Base-by-base conservation (phyloP, 2,797 vertebrate genomes). In the Scarus forsteni region DNA sequence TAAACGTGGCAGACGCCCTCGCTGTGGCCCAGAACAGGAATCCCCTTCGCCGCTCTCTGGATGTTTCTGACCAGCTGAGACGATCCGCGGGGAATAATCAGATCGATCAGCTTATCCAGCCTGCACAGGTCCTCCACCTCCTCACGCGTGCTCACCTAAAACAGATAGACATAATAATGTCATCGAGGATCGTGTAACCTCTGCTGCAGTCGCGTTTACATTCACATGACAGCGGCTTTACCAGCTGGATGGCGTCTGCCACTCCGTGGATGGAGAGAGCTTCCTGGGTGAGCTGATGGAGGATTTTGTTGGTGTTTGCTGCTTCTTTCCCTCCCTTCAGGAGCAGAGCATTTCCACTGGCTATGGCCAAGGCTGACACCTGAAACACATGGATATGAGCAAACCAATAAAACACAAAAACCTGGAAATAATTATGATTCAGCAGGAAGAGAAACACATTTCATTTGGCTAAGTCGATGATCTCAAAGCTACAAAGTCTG, bases 1-100 rank as follows among this genome's bases (percentile, higher is more conserved):
- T 97, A 99, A 61, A 99, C 94, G 1, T 99, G 98, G 76, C 98
- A 99, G 86, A 99, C 94, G 1, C 98, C 98, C 86, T 99, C 98
- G 0, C 98, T 99, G 93, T 99, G 98, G 51, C 98, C 98, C 93
- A 99, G 95, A 38, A 99, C 98, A 1, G 98, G 98, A 79, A 99
- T 97, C 68, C 98, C 96, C 83, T 97, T 98, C 0, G 98, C 96
- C 4, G 97, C 95, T 51, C 94, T 95, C 87, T 99, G 96, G 80
- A 99, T 99, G 70, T 96, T 92, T 74, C 96, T 91, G 67, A 99
- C 98, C 61, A 99, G 92, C 84, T 98, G 93, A 5, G 98, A 99
- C 0, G 98, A 99, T 19, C 98, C 98, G 3, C 97, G 96, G 6
- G 98, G 98, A 85, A 99, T 98, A 82, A 99, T 99, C n/a, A 99